Base-by-base conservation (phyloP, 1,140 invertebrate species). In the Scaptomyza montana region DNA sequence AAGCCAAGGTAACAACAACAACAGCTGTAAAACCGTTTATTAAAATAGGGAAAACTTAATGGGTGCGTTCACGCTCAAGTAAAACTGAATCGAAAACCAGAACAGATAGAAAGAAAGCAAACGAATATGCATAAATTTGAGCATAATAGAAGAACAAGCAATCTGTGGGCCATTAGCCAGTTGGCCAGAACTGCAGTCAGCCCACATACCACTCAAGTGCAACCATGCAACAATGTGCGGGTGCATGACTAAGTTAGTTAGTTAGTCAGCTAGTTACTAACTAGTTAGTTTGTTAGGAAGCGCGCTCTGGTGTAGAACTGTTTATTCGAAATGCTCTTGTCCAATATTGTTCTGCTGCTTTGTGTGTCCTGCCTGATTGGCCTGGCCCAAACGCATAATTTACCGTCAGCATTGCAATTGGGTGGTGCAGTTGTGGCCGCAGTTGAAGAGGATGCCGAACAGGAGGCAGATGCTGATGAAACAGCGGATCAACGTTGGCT, bases 1-100 rank as follows among this genome's bases (percentile, higher is more conserved):
- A 55, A 61, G 60, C 71, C 74, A 68, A 60, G 21, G 21, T 57
- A 71, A 61, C 70, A 78, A 30, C 33, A 39, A 33, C 19, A 54
- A 47, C 54, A 73, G 68, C 53, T 33, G 56, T 65, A 39, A 56
- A 73, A 71, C 77, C 86, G 75, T 85, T 80, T 74, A 89, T 85
- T 90, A 85, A 80, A 71, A 63, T 84, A 78, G 86, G 86, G 85
- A 85, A 89, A 89, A 73, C 69, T 78, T 89, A 89, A 89, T 78
- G 65, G 78, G 62, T 80, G 51, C 68, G 76, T 89, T 89, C 85
- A 89, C 85, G 84, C 86, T 89, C 80, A 89, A 89, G 86, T 90
- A 86, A 85, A 78, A 89, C 80, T 66, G 80, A 80, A 86, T 85
- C 85, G 77, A 57, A 89, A 77, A 66, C 60, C 66, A 56, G 47